Evolutionary conservation across 2,797 vertebrate species (phyloP).

Genomic region (Clarias laeviceps): DNA sequence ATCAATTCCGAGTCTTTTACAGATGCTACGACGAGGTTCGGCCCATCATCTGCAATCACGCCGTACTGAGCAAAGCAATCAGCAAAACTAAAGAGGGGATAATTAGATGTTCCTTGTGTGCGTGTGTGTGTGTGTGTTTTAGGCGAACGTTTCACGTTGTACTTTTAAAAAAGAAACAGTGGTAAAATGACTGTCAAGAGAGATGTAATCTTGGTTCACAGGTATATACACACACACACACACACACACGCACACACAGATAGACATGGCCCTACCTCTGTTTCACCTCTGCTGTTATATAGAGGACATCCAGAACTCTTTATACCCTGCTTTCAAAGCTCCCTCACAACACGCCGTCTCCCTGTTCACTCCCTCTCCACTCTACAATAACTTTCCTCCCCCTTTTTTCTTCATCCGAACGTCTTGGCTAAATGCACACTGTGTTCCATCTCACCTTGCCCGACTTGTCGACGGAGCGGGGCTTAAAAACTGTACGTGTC

Average conservation of each 20-base stretch:
- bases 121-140: neutral
- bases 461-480: neutral
- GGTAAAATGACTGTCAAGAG: conserved; percentile 41
- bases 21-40: conserved; percentile 38
- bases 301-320: conserved; percentile 41
- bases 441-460: conserved; percentile 31
- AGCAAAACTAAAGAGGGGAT: conserved; percentile 49
- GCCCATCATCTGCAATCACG: conserved; percentile 52
- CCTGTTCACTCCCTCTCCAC: conserved; percentile 33
- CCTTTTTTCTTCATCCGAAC: conserved; percentile 11
- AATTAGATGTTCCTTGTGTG: conserved; percentile 46
- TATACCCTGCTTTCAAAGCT: conserved; percentile 36
- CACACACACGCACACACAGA: conserved; percentile 9
- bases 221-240: neutral
- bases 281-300: conserved; percentile 41
- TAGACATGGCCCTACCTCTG: neutral
- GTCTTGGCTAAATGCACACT: conserved; percentile 19
- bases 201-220: conserved; percentile 30
- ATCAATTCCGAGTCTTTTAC: conserved; percentile 53
- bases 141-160: conserved; percentile 38
- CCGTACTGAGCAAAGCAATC: conserved; percentile 47
- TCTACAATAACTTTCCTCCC: conserved; percentile 27
- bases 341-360: conserved; percentile 27
- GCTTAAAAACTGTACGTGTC: conserved; percentile 14
- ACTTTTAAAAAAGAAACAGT: conserved; percentile 31